Evolutionary conservation across 2,797 vertebrate genomes (phyloP), one percentile per base, ranked within the genome.

Genomic region (Erethizon dorsatum): DNA sequence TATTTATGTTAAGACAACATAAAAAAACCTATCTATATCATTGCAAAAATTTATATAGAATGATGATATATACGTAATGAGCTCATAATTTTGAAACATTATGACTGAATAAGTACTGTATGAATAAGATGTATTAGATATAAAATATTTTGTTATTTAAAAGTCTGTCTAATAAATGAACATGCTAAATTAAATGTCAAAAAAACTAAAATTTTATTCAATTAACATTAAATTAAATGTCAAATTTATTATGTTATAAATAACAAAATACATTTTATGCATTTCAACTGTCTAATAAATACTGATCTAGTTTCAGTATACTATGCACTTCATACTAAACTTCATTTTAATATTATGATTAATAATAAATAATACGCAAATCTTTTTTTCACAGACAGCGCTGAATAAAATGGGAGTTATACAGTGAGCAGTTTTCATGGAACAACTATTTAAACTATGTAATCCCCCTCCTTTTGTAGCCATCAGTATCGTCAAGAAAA

Each of bases 221-320:
- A 73, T n/a, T 61, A 83, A 56, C 14, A 90, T 54, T 90, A 88
- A 78, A 88, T 67, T 84, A 93, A 90, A 61, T 22, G 67, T 54
- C 82, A 91, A 45, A 77, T 77, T 71, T 41, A 71, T 37, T 50
- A 26, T 80, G 41, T 88, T 71, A 73, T 75, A 88, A 79, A 24
- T 95, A 96, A 83, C 15, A 86, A 61, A 80, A 89, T 79, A 52
- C 9, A 59, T 83, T 85, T 79, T 65, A 67, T 59, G 12, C 8
- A 93, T 90, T 95, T 93, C 14, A 79, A 14, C 45, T 92, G 52
- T 83, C 94, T 95, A 50, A 89, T 75, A 96, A 94, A 93, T 78
- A 90, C 45, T 59, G 82, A 67, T 41, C 13, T 71, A 85, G 9
- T 92, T 33, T 83, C 20, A 63, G 63, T n/a, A 63, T 37, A 83